A percentile compares a stretch with the other conserved stretches of the same genome.
These are phyloP conservation scores for Phaedon cochleariae DNA, from an alignment of 2,888 invertebrate species.

Conservation along the genomic window DNA sequence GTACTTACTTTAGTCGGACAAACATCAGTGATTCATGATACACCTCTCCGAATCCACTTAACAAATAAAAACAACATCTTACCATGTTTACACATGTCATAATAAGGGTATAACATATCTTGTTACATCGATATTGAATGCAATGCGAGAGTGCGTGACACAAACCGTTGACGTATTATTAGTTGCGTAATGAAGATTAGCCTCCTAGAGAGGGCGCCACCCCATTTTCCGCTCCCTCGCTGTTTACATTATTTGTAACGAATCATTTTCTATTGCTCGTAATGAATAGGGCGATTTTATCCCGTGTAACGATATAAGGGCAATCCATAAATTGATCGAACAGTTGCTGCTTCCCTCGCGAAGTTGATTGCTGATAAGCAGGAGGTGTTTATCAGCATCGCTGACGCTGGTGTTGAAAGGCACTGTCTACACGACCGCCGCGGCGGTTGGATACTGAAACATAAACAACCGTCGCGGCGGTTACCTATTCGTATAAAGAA, in stretches of 20 bases:
- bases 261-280: constrained; percentile 59
- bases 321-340: constrained; percentile 38
- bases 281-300: constrained; percentile 54
- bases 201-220: constrained; percentile 54
- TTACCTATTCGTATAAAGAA: too few relatives aligned
- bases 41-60: constrained; percentile 18
- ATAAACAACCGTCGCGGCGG: too few relatives aligned
- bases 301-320: constrained; percentile 41
- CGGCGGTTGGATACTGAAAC: too few relatives aligned
- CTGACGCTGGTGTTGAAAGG: too few relatives aligned
- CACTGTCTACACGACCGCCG: too few relatives aligned
- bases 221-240: constrained; percentile 41
- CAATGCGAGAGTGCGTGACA: constrained; percentile 53
- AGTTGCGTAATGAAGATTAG: constrained; percentile 61
- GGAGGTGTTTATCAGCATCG: not conserved
- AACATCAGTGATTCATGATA: not conserved
- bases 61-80: constrained; percentile 30
- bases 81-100: constrained; percentile 42
- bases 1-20: not conserved
- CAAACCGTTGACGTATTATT: constrained; percentile 55
- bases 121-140: constrained; percentile 48
- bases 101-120: constrained; percentile 50
- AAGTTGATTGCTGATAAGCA: constrained; percentile 23
- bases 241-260: constrained; percentile 61
- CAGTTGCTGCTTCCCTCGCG: constrained; percentile 35